phyloP scores from a whole-genome alignment of 2,113 vertebrate genomes.

The Gavia stellata region DNA sequence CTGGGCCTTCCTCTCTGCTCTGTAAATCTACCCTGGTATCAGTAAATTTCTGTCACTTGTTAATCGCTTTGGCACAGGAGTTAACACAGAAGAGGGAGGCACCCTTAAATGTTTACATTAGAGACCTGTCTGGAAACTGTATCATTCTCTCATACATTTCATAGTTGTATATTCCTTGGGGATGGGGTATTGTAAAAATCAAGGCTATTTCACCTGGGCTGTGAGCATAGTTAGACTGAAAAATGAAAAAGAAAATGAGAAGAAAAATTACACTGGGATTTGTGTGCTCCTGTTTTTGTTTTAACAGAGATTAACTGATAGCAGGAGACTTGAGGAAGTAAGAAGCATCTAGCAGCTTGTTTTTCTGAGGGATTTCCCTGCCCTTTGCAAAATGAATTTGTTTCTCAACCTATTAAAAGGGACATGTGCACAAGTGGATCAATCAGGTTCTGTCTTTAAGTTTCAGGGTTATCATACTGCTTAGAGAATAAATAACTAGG shows the following conservation, averaged over 20 bases:
- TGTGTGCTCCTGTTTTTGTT: not conserved
- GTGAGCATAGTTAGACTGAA: not conserved
- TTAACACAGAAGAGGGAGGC: not conserved
- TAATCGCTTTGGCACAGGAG: not conserved
- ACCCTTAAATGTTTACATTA: not conserved
- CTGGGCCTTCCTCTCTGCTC: not conserved
- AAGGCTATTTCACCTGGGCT: not conserved
- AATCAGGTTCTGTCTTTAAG: not conserved
- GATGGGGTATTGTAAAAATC: not conserved
- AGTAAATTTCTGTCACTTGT: not conserved
- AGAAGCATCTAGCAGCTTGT: not conserved
- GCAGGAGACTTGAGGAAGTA: not conserved
- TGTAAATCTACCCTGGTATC: not conserved
- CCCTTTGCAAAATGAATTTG: not conserved
- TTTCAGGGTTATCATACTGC: not conserved
- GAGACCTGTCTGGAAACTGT: conserved; percentile 8
- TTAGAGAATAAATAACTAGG: not conserved
- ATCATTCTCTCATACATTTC: not conserved
- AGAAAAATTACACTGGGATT: not conserved
- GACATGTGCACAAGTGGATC: not conserved
- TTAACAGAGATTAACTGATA: not conserved
- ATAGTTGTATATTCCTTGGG: not conserved
- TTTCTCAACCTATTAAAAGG: not conserved
- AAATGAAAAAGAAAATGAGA: not conserved
- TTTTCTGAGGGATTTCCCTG: not conserved